Base-by-base conservation (phyloP, 2,888 invertebrate genomes). In the Linyphia triangularis region DNA sequence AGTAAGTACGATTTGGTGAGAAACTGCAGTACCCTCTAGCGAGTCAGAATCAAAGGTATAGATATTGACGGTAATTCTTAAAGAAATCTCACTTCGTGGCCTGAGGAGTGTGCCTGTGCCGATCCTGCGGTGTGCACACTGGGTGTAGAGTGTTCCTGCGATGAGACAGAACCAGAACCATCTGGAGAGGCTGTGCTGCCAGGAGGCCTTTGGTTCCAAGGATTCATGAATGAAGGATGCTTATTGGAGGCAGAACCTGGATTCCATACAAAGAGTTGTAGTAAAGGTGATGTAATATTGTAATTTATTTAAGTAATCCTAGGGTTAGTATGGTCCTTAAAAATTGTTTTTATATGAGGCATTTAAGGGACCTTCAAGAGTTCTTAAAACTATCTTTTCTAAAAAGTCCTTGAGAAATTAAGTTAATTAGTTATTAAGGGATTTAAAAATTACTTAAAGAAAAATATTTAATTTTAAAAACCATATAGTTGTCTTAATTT, bases 151-250 rank as follows among this genome's bases (percentile, higher is more conserved):
- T 89, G 90, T 19, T 90, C 90, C 67, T 90, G 90, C 10, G 90
- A 90, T n/a, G 90, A 90, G 16, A 88, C 65, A n/a, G 89, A 89
- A 37, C 90, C 89, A 4, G 89, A 89, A 40, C 90, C 89, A 43
- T 89, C 90, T 0, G 90, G 89, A 3, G 90, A 89, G 7, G 78
- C 89, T 30, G 86, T 85, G 22, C 57, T 89, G 3, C 67, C 82
- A n/a, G 83, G 57, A 19, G 83, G 84, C 19, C 72, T 78, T 26
- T 89, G 83, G 28, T 84, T 89, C 89, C 89, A 89, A 16, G 89
- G 89, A 57, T 89, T 89, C 84, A 89, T 89, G 57, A 89, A 89
- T 26, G 89, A 89, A 2, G 89, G 89, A 57, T 89, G 89, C 28
- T 89, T 89, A 40, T 83, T 84, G 22, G 81, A 75, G n/a, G 83